Conservation (phyloP, 2,113 vertebrate genomes). For the Sander vitreus region DNA sequence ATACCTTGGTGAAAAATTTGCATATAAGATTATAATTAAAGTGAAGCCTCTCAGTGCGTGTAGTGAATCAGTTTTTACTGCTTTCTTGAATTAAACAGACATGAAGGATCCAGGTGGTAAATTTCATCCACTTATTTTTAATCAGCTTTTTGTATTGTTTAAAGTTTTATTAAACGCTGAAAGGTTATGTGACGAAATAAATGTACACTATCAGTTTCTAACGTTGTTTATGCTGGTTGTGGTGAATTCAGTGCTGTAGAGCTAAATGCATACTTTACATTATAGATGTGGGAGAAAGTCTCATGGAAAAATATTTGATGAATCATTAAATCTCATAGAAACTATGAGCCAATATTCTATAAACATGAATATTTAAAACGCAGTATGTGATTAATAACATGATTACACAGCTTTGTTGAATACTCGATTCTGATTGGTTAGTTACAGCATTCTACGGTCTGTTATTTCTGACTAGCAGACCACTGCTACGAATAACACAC, state of each 20-base stretch:
- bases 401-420: too few relatives aligned
- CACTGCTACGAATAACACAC: too few relatives aligned
- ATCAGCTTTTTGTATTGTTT: slow-evolving; percentile 28
- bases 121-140: slow-evolving; percentile 46
- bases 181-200: background rate
- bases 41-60: slow-evolving; percentile 7
- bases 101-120: slow-evolving; percentile 47
- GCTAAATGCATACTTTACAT: background rate
- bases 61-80: slow-evolving; percentile 45
- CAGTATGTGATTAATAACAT: too few relatives aligned
- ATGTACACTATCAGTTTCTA: background rate
- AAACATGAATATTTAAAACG: background rate
- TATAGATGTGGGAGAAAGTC: background rate
- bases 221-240: background rate
- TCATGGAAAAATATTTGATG: background rate
- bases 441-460: too few relatives aligned
- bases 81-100: slow-evolving; percentile 58
- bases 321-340: background rate
- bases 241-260: background rate
- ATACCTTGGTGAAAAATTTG: slow-evolving; percentile 20
- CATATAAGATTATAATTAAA: slow-evolving; percentile 32
- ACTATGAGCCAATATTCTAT: background rate
- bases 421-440: too few relatives aligned
- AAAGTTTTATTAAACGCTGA: slow-evolving; percentile 1
- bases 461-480: too few relatives aligned